Conservation (phyloP, 2,797 vertebrate species). For the Natrix natrix region DNA sequence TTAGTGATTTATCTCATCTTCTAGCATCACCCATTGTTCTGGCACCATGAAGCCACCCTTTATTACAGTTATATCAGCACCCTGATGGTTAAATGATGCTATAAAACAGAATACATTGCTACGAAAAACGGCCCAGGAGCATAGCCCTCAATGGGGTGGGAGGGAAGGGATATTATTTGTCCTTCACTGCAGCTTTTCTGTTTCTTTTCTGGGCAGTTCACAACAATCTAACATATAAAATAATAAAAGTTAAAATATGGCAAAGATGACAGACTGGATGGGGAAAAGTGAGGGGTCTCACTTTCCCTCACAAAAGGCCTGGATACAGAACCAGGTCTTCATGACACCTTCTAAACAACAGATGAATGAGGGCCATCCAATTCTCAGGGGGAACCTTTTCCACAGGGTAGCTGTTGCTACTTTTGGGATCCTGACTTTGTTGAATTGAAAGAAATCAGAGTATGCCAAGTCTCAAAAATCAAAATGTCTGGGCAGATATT, state of each 20-base stretch:
- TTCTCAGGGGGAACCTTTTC: background rate
- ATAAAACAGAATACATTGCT: background rate
- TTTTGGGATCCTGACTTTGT: background rate
- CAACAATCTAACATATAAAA: background rate
- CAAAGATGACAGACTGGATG: background rate
- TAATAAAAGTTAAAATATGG: background rate
- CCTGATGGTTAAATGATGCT: background rate
- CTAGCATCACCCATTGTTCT: background rate
- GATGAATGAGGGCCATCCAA: background rate
- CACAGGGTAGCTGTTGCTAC: background rate
- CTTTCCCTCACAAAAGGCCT: background rate
- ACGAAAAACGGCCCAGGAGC: background rate
- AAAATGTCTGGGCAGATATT: background rate
- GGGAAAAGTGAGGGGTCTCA: background rate
- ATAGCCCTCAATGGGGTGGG: background rate
- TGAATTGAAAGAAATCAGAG: background rate
- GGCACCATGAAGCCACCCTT: background rate
- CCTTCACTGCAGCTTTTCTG: background rate
- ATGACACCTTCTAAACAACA: background rate
- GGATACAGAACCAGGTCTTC: background rate
- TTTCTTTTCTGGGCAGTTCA: background rate
- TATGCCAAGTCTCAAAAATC: background rate
- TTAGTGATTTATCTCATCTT: background rate
- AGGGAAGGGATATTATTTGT: background rate
- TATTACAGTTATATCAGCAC: background rate